phyloP scores from a whole-genome alignment of 2,113 vertebrate species.

The Spermophilus dauricus region DNA sequence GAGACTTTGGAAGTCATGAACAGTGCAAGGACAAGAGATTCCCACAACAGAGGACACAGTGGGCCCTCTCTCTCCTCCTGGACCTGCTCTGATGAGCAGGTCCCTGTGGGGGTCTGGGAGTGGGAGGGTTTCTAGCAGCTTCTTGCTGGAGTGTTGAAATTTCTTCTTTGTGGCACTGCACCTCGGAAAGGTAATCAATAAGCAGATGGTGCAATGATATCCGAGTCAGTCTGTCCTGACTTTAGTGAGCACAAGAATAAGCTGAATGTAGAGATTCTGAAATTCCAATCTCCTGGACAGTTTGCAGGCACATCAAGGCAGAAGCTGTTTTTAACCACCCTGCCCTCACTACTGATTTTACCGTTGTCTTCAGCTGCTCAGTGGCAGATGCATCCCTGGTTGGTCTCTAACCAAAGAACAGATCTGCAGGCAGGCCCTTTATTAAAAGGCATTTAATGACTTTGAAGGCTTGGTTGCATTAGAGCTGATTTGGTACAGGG shows the following conservation, averaged over 20 bases:
- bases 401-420: neutral
- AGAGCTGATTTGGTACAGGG: neutral
- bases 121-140: constrained; percentile 68
- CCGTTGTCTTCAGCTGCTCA: neutral
- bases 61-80: neutral
- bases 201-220: neutral
- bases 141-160: constrained; percentile 36
- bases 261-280: constrained; percentile 23
- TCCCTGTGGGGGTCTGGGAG: neutral
- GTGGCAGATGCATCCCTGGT: neutral
- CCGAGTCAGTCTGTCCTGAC: neutral
- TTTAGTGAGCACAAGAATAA: constrained; percentile 64
- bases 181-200: neutral
- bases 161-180: neutral
- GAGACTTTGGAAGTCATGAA: constrained; percentile 42
- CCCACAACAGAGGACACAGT: neutral
- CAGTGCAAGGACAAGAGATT: neutral
- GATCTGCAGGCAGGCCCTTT: neutral
- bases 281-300: neutral
- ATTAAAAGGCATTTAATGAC: constrained; percentile 4
- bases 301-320: neutral
- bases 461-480: neutral
- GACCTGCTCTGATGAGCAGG: constrained; percentile 20
- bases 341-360: neutral
- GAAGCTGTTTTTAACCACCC: neutral